Percentiles rank a stretch among this genome's conserved stretches.
These are phyloP conservation scores for Thelaira solivaga DNA, from an alignment of 2,888 invertebrate genomes.

Conservation along the genomic window DNA sequence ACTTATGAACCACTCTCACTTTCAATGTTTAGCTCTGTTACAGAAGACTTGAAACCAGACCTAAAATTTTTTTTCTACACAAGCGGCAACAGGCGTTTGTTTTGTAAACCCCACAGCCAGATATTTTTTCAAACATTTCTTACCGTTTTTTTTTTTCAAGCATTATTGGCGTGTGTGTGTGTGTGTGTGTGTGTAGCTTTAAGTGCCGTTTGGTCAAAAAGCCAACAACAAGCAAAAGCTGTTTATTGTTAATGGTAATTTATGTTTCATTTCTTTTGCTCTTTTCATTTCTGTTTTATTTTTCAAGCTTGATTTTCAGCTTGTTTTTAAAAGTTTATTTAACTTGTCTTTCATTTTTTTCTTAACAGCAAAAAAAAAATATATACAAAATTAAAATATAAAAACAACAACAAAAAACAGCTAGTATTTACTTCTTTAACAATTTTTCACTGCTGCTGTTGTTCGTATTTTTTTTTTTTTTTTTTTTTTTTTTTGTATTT, in stretches of 20 bases:
- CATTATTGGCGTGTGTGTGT: neutral
- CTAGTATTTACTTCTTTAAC: slow-evolving; percentile 25
- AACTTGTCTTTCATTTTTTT: slow-evolving; percentile 48
- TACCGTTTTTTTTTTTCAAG: slow-evolving; percentile 3
- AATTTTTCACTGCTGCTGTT: neutral
- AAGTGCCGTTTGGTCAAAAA: slow-evolving; percentile 59
- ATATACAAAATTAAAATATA: slow-evolving; percentile 15
- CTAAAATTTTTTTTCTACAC: neutral
- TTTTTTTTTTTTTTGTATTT: slow-evolving; percentile 27
- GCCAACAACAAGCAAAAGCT: slow-evolving; percentile 41
- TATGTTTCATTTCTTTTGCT: slow-evolving; percentile 12
- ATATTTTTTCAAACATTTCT: slow-evolving; percentile 14
- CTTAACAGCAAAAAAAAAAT: slow-evolving; percentile 8
- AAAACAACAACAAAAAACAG: slow-evolving; percentile 4
- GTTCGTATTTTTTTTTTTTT: slow-evolving; percentile 21
- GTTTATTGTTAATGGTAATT: slow-evolving; percentile 33
- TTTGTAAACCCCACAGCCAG: neutral
- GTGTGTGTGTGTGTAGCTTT: slow-evolving; percentile 38
- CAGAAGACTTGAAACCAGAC: neutral
- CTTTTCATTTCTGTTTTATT: slow-evolving; percentile 24
- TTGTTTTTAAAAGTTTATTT: slow-evolving; percentile 56
- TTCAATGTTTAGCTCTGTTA: slow-evolving; percentile 16
- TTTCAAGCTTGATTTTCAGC: slow-evolving; percentile 34
- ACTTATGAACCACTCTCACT: slow-evolving; percentile 48
- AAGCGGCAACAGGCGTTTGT: neutral